Conservation (phyloP, 2,888 invertebrate species). For the Lepeophtheirus nordmannii region DNA sequence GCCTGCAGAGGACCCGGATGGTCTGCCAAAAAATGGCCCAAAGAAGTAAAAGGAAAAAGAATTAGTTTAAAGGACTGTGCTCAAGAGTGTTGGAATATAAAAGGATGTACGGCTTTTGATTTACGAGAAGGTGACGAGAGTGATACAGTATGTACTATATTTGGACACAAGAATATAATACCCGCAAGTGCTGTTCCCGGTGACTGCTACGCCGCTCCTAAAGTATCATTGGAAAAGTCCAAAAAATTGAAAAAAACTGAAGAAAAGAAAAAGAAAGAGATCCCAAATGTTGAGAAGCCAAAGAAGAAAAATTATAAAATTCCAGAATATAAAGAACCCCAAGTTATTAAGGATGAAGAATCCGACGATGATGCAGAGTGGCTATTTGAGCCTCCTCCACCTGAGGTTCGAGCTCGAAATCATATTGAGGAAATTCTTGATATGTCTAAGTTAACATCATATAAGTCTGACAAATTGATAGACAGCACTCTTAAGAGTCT, state of each 20-base stretch:
- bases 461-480: slow-evolving; percentile 44
- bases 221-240: not conserved
- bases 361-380: slow-evolving; percentile 17
- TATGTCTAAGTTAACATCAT: slow-evolving; percentile 34
- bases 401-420: slow-evolving; percentile 49
- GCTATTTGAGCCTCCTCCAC: slow-evolving; percentile 20
- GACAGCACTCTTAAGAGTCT: slow-evolving; percentile 58
- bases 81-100: not conserved
- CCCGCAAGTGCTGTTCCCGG: slow-evolving; percentile 22
- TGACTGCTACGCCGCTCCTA: slow-evolving; percentile 14
- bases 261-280: not conserved
- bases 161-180: slow-evolving; percentile 5
- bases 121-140: not conserved
- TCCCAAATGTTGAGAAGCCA: not conserved
- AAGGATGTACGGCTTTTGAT: slow-evolving; percentile 18
- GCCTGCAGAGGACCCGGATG: slow-evolving; percentile 21
- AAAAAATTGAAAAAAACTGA: not conserved
- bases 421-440: slow-evolving; percentile 64
- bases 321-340: slow-evolving; percentile 51
- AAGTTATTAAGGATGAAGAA: slow-evolving; percentile 37
- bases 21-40: not conserved
- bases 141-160: not conserved
- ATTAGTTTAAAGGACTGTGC: slow-evolving; percentile 8
- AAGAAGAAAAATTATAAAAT: slow-evolving; percentile 26
- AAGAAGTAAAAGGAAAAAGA: slow-evolving; percentile 2